Percentiles rank a stretch among this genome's conserved stretches.
Conservation (phyloP, 2,797 vertebrate species). For the Phrynocephalus vlangalii region DNA sequence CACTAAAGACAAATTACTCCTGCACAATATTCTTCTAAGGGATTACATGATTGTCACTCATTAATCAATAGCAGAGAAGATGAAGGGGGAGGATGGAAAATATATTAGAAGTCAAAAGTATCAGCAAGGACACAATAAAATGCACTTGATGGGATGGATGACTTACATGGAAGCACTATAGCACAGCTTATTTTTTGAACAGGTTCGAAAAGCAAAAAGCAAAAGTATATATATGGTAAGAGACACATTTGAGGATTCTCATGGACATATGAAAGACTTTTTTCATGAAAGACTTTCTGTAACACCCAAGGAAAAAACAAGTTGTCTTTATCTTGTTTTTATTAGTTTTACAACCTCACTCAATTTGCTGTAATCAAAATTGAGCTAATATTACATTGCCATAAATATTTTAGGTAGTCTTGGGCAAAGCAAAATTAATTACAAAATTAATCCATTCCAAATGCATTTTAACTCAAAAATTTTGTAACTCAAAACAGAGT, state of each 20-base stretch:
- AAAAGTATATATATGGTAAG: accelerated
- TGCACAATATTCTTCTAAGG: constrained; percentile 10
- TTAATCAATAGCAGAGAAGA: constrained; percentile 28
- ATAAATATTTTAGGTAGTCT: neutral
- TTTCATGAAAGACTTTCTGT: neutral
- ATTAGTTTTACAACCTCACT: neutral
- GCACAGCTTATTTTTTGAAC: neutral
- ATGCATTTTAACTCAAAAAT: too few relatives aligned
- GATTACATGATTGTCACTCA: constrained; percentile 9
- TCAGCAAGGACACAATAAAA: constrained; percentile 20
- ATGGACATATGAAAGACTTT: neutral
- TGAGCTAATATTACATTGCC: neutral
- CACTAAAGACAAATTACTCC: neutral
- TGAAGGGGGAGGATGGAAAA: neutral
- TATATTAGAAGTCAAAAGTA: constrained; percentile 28
- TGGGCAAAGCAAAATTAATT: too few relatives aligned
- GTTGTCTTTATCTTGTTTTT: neutral
- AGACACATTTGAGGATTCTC: neutral
- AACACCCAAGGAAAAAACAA: neutral
- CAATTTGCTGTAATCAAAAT: neutral
- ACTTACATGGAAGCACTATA: neutral
- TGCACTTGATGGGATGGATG: neutral
- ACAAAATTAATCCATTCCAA: too few relatives aligned
- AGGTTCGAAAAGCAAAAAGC: neutral
- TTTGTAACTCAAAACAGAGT: too few relatives aligned